Base-by-base conservation (phyloP, 1,140 invertebrate genomes). In the Caenorhabditis inopinata region DNA sequence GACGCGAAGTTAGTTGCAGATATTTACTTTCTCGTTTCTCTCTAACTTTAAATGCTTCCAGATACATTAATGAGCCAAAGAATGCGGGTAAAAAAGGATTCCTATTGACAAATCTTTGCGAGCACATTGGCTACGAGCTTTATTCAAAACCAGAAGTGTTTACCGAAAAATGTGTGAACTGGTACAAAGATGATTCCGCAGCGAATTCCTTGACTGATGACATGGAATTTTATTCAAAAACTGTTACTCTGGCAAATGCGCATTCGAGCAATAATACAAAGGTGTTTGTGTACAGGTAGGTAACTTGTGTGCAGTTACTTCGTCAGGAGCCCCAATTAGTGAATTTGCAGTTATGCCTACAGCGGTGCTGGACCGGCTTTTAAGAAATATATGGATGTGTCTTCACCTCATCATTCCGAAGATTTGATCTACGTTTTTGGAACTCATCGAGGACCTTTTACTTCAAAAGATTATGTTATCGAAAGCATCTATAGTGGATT, bases 381-480 rank as follows among this genome's bases (percentile, higher is more conserved):
- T 32, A 35, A 68, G n/a, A 68, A 68, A 25, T 68, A 68, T 29
- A 0, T 68, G 32, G n/a, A 68, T 7, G 58, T 38, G 1, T 32
- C 58, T 18, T 68, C 58, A 1, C 58, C 58, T 23, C 58, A 68
- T 38, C 58, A 68, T 21, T 68, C 58, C 7, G 58, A 68, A 68
- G 58, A 68, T 68, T 68, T 68, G 58, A 68, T 68, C 32, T 68
- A 68, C 32, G 21, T 21, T 68, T 68, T 68, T 38, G 58, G 58
- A 68, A 68, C 58, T 38, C 29, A 42, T 68, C 58, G 58, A 18
- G 58, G 58, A 23, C 11, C n/a, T 5, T 42, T 68, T 2, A 18
- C n/a, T 42, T 18, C 58, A 2, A 68, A 68, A 11, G 58, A 68
- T 38, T 68, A 68, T 9, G 25, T 68, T 27, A 68, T 68, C 38